Evolutionary conservation across 2,888 invertebrate genomes (phyloP), one percentile per base, ranked within the genome.

Genomic region (Drosophila glabriapex): DNA sequence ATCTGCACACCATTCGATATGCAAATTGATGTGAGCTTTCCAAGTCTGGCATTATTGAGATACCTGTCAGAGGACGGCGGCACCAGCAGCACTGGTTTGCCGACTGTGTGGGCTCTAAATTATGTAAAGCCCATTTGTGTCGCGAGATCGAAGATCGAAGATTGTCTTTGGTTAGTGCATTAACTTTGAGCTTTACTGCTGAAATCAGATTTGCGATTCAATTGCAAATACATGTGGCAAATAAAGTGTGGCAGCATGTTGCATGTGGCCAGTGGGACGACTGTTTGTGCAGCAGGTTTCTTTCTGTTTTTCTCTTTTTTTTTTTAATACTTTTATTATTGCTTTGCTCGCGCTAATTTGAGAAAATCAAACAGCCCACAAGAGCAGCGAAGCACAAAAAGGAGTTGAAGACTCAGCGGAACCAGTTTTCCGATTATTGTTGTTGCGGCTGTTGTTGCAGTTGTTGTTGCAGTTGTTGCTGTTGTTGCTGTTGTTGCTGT

Each of bases 361-460:
- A 63, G 68, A 78, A 82, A 82, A 82, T 82, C 80, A 82, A 80
- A 78, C 74, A 69, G 61, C 81, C 76, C 76, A 81, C 80, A 70
- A 78, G 50, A 56, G 68, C 66, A 73, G 33, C 64, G 41, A 43
- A 63, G 65, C 69, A 43, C 37, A 55, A 50, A 68, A 62, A 68
- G 68, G 63, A 79, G 68, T 65, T 76, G 67, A 54, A 66, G 69
- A 62, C 62, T 69, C 50, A 7, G 37, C n/a, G 58, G 56, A 83
- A 83, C 82, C 77, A 78, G 89, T 85, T 89, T 87, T 59, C 49
- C 67, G 25, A n/a, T 50, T 4, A 19, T 52, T 43, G 31, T 66
- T 41, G 14, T 22, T 49, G 56, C 4, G 54, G 31, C 1, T 35
- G 43, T n/a, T 56, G 37, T 19, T 72, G 62, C 31, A 68, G 29